These are phyloP conservation scores for Chrysolina oricalcia DNA, from an alignment of 2,888 invertebrate species.

Conservation along the genomic window DNA sequence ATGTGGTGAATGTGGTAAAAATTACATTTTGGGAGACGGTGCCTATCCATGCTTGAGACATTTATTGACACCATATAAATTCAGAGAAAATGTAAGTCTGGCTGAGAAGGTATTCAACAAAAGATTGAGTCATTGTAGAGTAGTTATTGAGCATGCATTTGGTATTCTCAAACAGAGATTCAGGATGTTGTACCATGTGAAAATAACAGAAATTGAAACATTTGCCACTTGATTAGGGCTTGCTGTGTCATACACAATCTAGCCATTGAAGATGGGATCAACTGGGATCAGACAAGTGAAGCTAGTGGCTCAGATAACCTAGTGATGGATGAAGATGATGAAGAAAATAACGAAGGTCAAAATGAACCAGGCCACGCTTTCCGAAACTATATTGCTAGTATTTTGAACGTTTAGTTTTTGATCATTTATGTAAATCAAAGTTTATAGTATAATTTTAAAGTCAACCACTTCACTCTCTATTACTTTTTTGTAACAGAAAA, in stretches of 20 bases:
- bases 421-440: too few species aligned
- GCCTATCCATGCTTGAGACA: too few species aligned
- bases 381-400: conserved; percentile 1
- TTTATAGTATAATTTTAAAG: too few species aligned
- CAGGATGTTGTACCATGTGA: too few species aligned
- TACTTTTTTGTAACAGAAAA: too few species aligned
- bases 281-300: conserved; percentile 3
- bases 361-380: conserved; percentile 6
- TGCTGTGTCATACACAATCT: not conserved
- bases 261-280: not conserved
- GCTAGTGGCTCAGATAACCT: not conserved
- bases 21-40: too few species aligned
- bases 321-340: conserved; percentile 3
- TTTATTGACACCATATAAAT: conserved; percentile 41
- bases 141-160: conserved; percentile 41
- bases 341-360: conserved; percentile 9
- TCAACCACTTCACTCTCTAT: too few species aligned
- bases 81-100: conserved; percentile 27
- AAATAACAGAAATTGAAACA: conserved; percentile 18
- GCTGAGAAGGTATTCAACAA: conserved; percentile 20
- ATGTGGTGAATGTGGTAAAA: too few species aligned
- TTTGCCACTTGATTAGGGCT: not conserved
- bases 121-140: conserved; percentile 27
- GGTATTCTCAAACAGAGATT: too few species aligned
- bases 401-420: conserved; percentile 5